Evolutionary conservation across 2,888 invertebrate species (phyloP).

Genomic region (Eustalomyia histrio): DNA sequence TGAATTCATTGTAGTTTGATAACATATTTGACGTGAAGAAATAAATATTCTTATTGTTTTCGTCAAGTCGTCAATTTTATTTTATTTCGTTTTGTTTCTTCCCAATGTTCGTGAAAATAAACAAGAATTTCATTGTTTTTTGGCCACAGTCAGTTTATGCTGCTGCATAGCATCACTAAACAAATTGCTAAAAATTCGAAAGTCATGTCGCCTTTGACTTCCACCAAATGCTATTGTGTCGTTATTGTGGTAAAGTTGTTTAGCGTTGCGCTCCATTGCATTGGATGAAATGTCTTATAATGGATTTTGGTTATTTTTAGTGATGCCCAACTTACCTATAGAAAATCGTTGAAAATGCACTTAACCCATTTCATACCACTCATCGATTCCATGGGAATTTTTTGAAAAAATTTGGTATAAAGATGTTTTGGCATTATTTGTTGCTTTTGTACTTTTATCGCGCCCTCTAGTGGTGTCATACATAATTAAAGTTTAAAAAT

Average conservation of each 20-base stretch:
- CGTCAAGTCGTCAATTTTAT: neutral
- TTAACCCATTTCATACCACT: too few species aligned
- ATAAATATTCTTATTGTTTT: neutral
- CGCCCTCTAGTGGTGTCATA: too few species aligned
- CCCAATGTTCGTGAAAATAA: neutral
- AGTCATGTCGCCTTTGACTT: neutral
- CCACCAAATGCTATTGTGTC: neutral
- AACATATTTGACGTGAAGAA: neutral
- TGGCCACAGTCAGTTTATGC: neutral
- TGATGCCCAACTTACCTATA: neutral
- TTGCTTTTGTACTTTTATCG: too few species aligned
- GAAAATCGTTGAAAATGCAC: neutral
- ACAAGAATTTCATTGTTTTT: neutral
- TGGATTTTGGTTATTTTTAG: slow-evolving; percentile 1
- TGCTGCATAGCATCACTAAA: neutral
- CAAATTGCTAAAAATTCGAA: neutral
- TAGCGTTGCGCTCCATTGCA: neutral
- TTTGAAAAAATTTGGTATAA: too few species aligned
- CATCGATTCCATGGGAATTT: too few species aligned
- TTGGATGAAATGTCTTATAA: neutral
- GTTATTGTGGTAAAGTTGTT: slow-evolving; percentile 5
- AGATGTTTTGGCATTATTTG: too few species aligned
- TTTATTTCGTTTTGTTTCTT: neutral
- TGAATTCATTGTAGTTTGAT: neutral
- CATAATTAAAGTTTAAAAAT: too few species aligned